These are phyloP conservation scores for Troides helena DNA, from an alignment of 2,888 invertebrate species.

Conservation along the genomic window DNA sequence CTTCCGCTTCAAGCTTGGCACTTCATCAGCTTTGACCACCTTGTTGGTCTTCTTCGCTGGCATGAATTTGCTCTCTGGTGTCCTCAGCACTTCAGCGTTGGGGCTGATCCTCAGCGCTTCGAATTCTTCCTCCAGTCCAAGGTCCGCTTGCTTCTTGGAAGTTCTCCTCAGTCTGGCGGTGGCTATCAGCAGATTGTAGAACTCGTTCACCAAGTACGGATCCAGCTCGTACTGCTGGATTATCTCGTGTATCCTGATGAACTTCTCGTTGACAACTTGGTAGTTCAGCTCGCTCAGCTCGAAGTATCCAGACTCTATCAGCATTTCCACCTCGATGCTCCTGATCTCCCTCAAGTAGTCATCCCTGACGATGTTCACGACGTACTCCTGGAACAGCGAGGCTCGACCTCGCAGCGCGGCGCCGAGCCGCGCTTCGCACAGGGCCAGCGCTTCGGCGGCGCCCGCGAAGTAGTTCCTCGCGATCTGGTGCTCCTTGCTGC, in stretches of 20 bases:
- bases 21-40: slow-evolving; percentile 55
- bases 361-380: slow-evolving; percentile 43
- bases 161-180: slow-evolving; percentile 47
- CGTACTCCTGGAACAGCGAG: slow-evolving; percentile 40
- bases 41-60: slow-evolving; percentile 40
- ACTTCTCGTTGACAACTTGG: slow-evolving; percentile 48
- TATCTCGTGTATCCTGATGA: slow-evolving; percentile 56
- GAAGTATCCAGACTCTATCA: slow-evolving; percentile 57
- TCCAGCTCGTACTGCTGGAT: slow-evolving; percentile 41
- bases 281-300: slow-evolving; percentile 48
- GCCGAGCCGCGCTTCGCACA: slow-evolving; percentile 45
- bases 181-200: slow-evolving; percentile 55
- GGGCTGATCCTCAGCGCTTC: slow-evolving; percentile 51
- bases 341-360: slow-evolving; percentile 40
- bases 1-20: slow-evolving; percentile 53
- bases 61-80: slow-evolving; percentile 47
- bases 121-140: slow-evolving; percentile 45
- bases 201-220: slow-evolving; percentile 49
- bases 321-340: slow-evolving; percentile 44
- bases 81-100: slow-evolving; percentile 38
- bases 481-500: slow-evolving; percentile 52
- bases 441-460: slow-evolving; percentile 39
- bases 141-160: slow-evolving; percentile 34
- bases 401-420: slow-evolving; percentile 32
- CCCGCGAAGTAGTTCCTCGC: slow-evolving; percentile 63